Conservation (phyloP, 64 coral and sea anemone species). For the Pocillopora verrucosa region DNA sequence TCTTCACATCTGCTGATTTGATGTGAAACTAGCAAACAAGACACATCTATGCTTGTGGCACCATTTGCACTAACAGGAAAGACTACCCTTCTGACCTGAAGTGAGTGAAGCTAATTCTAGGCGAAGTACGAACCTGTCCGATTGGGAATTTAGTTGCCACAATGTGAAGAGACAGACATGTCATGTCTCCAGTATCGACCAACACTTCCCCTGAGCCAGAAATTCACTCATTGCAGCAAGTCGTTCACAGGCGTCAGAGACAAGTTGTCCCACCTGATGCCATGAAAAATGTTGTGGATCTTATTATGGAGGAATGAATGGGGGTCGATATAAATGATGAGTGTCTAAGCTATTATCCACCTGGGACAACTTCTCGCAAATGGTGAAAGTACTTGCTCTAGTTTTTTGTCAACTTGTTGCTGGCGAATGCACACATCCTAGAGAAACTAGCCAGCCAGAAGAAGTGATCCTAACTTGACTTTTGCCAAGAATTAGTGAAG, state of each 20-base stretch:
- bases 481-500: neutral
- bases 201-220: conserved; percentile 6
- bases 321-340: conserved; percentile 13
- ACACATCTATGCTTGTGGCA: conserved; percentile 30
- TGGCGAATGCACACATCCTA: neutral
- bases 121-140: conserved; percentile 17
- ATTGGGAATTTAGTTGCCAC: conserved; percentile 41
- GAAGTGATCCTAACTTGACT: conserved; percentile 23
- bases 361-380: neutral
- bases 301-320: conserved; percentile 3
- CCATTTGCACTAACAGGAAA: conserved; percentile 28
- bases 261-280: neutral
- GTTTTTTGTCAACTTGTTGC: conserved; percentile 1
- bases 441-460: conserved; percentile 31
- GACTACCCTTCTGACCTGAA: conserved; percentile 43
- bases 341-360: neutral
- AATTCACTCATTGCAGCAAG: neutral
- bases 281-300: neutral
- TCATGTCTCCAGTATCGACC: neutral
- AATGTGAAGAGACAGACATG: conserved; percentile 30
- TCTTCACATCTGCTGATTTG: conserved; percentile 7
- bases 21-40: neutral
- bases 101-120: neutral
- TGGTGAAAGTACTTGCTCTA: conserved; percentile 13
- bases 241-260: neutral